A percentile compares a stretch with the other conserved stretches of the same genome.
These are phyloP conservation scores for Halocynthia roretzi DNA, from an alignment of 23 tunicate genomes.

Conservation along the genomic window DNA sequence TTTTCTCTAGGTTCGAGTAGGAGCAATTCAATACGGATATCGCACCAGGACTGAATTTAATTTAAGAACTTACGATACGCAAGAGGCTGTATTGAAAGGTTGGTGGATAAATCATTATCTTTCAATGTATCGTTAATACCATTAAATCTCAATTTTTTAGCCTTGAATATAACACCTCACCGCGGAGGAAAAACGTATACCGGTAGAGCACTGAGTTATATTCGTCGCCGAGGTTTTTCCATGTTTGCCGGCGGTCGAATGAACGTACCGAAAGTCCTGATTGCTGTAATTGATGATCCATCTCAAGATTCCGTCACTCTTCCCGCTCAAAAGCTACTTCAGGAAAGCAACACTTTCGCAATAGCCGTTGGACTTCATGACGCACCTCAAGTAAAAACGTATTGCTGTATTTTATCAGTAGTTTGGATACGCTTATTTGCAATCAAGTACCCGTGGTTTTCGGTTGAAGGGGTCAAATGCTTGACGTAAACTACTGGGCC, in stretches of 20 bases:
- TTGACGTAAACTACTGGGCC: no score
- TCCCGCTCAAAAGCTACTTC: slow-evolving; percentile 33
- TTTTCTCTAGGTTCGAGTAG: slow-evolving; percentile 37
- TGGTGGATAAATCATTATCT: background rate
- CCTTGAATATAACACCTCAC: slow-evolving; percentile 7
- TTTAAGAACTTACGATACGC: slow-evolving; percentile 29
- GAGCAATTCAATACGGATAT: slow-evolving; percentile 31
- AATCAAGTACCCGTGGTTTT: no score
- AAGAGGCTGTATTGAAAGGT: slow-evolving; percentile 33
- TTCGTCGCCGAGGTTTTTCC: slow-evolving; percentile 17
- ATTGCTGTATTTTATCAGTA: no score
- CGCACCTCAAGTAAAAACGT: slow-evolving; percentile 29
- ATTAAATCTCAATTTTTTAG: background rate
- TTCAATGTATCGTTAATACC: no score
- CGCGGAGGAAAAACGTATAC: slow-evolving; percentile 28
- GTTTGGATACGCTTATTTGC: no score
- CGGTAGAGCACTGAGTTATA: slow-evolving; percentile 39
- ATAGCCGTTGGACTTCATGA: slow-evolving; percentile 40
- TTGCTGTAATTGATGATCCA: slow-evolving; percentile 35
- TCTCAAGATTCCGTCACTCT: slow-evolving; percentile 32
- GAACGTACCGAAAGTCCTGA: slow-evolving; percentile 50
- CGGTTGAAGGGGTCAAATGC: no score
- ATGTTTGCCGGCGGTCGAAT: slow-evolving; percentile 32
- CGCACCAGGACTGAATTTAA: slow-evolving; percentile 39
- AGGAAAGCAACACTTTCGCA: slow-evolving; percentile 27